Evolutionary conservation across 1,140 invertebrate species (phyloP).

Genomic region (Phortica variegata): DNA sequence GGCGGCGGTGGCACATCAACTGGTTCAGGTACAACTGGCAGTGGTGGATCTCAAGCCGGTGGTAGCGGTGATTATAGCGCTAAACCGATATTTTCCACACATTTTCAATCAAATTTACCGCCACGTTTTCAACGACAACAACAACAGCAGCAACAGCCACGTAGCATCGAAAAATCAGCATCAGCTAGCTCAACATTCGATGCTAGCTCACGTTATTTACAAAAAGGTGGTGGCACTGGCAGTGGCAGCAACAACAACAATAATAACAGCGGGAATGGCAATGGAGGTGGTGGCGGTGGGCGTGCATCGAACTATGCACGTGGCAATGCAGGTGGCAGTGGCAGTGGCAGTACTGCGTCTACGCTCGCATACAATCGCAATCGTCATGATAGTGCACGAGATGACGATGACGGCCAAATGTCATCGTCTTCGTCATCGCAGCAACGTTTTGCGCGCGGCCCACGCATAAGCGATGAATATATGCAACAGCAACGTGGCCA

Average conservation of each 20-base stretch:
- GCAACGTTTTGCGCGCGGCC: slow-evolving; percentile 25
- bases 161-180: slow-evolving; percentile 57
- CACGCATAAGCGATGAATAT: slow-evolving; percentile 35
- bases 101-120: slow-evolving; percentile 78
- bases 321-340: slow-evolving; percentile 24
- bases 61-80: slow-evolving; percentile 30
- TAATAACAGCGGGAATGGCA: too few species aligned
- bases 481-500: slow-evolving; percentile 20
- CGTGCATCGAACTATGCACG: not conserved
- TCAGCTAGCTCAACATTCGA: slow-evolving; percentile 57
- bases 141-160: slow-evolving; percentile 50
- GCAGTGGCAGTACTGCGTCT: slow-evolving; percentile 9
- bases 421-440: slow-evolving; percentile 26
- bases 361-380: slow-evolving; percentile 43
- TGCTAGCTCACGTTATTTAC: slow-evolving; percentile 49
- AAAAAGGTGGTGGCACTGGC: slow-evolving; percentile 31
- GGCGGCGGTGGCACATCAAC: slow-evolving; percentile 1
- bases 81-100: slow-evolving; percentile 65
- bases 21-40: not conserved
- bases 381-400: slow-evolving; percentile 45
- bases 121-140: slow-evolving; percentile 83
- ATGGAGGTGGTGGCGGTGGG: slow-evolving; percentile 11
- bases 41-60: too few species aligned
- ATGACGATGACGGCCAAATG: slow-evolving; percentile 32
- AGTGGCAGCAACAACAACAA: slow-evolving; percentile 6